Base-by-base conservation (phyloP, 1,140 invertebrate genomes). In the Solenopsis invicta region DNA sequence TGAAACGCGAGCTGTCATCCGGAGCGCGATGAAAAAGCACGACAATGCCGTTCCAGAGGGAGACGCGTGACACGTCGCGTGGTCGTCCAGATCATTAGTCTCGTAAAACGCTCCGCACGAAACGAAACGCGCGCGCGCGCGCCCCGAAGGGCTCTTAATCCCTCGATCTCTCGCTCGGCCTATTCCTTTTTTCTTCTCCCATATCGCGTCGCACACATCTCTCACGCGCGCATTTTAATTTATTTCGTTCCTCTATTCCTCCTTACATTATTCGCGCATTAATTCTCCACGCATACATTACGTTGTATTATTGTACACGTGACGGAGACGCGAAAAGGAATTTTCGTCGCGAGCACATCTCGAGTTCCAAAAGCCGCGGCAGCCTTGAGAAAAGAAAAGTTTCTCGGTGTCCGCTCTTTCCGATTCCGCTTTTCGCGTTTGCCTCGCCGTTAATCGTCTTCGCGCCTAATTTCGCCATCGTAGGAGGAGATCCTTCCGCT, bases 11-110 rank as follows among this genome's bases (percentile, higher is more conserved):
- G 34, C 52, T 41, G 29, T 48, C n/a, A n/a, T n/a, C 41, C 52
- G 48, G 37, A 24, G 66, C 37, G 16, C 72, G 72, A 76, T 80
- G 85, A 85, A 85, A 86, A 86, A 67, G 77, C 50, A 45, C 64
- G 77, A 86, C 64, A 86, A 80, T 86, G 75, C 62, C 50, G 52
- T 50, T 56, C 76, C 74, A 45, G 48, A 13, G 64, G 64, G 62
- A 76, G 82, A 80, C 75, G 64, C 75, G 75, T 78, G 82, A 85
- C 82, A 85, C 59, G 62, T 78, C 74, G 75, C 75, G 72, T 69
- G 82, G 61, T 67, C 82, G 71, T 77, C 61, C 62, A 61, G 82
- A 85, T 85, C 74, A 78, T 85, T 85, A 85, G 82, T 85, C 62
- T 85, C 74, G 48, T 78, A 78, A 66, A 78, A 78, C 76, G 34